phyloP scores from a whole-genome alignment of 2,797 vertebrate genomes.

The Pseudotriccus pelzelni region DNA sequence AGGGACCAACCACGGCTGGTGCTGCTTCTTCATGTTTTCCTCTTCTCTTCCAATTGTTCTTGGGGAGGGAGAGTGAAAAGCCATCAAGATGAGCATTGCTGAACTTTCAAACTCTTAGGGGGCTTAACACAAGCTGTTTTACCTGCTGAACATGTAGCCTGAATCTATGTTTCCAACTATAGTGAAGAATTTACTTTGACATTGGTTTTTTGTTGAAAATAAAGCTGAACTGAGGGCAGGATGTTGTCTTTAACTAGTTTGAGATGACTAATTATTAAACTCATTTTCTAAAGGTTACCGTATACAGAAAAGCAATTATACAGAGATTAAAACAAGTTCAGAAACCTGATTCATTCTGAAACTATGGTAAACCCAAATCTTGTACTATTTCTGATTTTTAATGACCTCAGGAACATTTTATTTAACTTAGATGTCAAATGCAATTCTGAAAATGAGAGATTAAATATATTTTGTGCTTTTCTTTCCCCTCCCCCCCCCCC shows the following conservation, averaged over 20 bases:
- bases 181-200: conserved; percentile 62
- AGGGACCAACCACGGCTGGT: neutral
- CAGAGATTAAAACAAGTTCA: conserved; percentile 70
- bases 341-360: conserved; percentile 83
- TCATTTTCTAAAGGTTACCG: conserved; percentile 90
- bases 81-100: neutral
- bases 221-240: conserved; percentile 74
- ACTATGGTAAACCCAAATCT: conserved; percentile 72
- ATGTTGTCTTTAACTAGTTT: conserved; percentile 86
- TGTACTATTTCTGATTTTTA: conserved; percentile 71
- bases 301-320: conserved; percentile 84
- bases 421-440: conserved; percentile 72
- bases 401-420: conserved; percentile 74
- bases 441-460: conserved; percentile 68
- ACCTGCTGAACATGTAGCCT: conserved; percentile 11
- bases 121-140: neutral
- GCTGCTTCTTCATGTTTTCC: neutral
- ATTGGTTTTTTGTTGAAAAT: conserved; percentile 65
- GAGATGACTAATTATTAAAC: conserved; percentile 92
- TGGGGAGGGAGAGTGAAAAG: neutral
- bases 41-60: neutral
- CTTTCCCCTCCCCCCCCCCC: neutral
- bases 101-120: neutral
- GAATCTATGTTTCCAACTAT: neutral
- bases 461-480: conserved; percentile 39